Base-by-base conservation (phyloP, 2,113 vertebrate species). In the Hemiprocne comata region DNA sequence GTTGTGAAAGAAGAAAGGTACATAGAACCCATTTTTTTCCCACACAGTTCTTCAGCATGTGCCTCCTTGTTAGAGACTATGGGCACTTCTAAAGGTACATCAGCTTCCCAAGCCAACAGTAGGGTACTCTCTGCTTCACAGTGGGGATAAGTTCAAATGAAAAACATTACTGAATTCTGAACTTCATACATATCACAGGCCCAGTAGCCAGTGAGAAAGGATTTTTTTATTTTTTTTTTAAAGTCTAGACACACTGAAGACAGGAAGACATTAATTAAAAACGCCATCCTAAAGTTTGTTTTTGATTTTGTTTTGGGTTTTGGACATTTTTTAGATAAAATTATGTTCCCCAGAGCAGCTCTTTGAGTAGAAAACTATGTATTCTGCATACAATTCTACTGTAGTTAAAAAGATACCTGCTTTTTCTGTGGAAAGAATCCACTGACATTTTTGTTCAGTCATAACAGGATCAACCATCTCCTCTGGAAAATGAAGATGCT, bases 11-110 rank as follows among this genome's bases (percentile, higher is more conserved):
- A 87, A n/a, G 28, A 57, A 73, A 55, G 20, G n/a, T 31, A 31
- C 16, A 13, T 12, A 60, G 28, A 71, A 77, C 6, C 14, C 58
- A 38, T 26, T 21, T 66, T 46, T 8, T 82, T 55, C 42, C 28
- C 48, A 9, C 26, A 29, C 0, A 1, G 36, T 25, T 53, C 17
- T 53, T 72, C 38, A 77, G 29, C 48, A 53, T 1, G 0, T n/a
- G 28, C 14, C 11, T 62, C 18, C 13, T 26, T 7, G 7, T 20
- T 16, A 72, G 9, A 57, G 55, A 67, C 17, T 8, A 62, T 55
- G 20, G 16, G 18, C 23, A n/a, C 14, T 51, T 65, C 24, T 26
- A 34, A 34, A 8, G 15, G 28, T 53, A 13, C 23, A 34, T 33
- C 40, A 62, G 31, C 38, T 86, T 76, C 13, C 29, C 13, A 48